Evolutionary conservation across 2,888 invertebrate species (phyloP), one percentile per base, ranked within the genome.

Genomic region (Polydrusus tereticollis): DNA sequence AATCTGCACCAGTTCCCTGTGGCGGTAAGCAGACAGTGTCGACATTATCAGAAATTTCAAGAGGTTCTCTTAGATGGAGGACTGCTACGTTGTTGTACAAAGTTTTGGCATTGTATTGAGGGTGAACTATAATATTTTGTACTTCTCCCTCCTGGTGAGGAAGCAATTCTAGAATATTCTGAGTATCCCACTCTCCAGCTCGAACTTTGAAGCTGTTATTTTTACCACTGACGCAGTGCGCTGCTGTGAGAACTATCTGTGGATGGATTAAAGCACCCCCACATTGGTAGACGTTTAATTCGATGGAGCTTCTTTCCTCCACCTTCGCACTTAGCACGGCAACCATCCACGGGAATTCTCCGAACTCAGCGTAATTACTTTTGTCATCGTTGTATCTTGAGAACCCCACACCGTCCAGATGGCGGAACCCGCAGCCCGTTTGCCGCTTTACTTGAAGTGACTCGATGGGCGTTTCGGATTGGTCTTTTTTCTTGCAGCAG

Each of bases 331-430:
- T 0, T 69, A 93, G 84, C 29, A 94, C 86, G 0, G 94, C 94
- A 0, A 92, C 90, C 93, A 94, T 93, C 95, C 94, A 95, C 0
- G 94, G 94, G 82, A 93, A 94, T 83, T 95, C 94, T 0, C 91
- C 94, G 77, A 91, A 94, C 79, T 94, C 90, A 0, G 90, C 88
- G 81, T 94, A 94, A 52, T 90, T 89, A 72, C 92, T 88, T 0
- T 81, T 82, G 14, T 89, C 89, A 0, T 92, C 88, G 0, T 89
- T 91, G 36, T 93, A 93, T 23, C 91, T 86, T n/a, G n/a, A n/a
- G 78, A 93, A 91, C 2, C 92, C 93, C 0, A 94, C 89, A 0
- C 96, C 95, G 0, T 91, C 87, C 0, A 89, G 86, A 82, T 94
- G 91, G 8, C 92, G 88, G 80, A 88, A 88, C 0, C 95, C 95